A percentile compares a stretch with the other conserved stretches of the same genome.
These are phyloP conservation scores for Periparus ater DNA, from an alignment of 2,797 vertebrate genomes.

Conservation along the genomic window DNA sequence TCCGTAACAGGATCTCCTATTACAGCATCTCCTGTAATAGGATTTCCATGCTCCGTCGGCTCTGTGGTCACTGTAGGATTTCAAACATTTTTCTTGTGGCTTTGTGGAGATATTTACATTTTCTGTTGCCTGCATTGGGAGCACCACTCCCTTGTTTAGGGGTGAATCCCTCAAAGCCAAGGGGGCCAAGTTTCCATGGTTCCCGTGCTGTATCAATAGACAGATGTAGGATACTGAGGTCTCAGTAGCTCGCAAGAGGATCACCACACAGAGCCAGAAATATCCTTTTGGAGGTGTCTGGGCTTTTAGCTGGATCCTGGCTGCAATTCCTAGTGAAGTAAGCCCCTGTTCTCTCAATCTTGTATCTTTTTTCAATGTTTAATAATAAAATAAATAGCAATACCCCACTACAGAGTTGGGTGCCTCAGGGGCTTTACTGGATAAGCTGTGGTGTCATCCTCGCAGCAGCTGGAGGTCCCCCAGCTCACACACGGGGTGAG, in stretches of 20 bases:
- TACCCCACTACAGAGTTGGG: neutral
- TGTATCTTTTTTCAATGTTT: neutral
- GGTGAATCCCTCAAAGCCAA: neutral
- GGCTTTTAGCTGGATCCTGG: neutral
- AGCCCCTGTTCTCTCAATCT: neutral
- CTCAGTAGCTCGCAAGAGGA: neutral
- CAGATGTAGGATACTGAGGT: neutral
- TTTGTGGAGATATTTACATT: neutral
- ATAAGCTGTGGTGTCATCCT: neutral
- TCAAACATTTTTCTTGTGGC: neutral
- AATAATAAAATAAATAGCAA: neutral
- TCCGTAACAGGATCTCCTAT: neutral
- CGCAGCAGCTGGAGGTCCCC: rapidly evolving
- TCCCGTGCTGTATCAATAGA: neutral
- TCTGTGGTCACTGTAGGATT: neutral
- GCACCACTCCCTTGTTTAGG: neutral
- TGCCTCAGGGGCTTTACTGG: neutral
- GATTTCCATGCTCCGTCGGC: neutral
- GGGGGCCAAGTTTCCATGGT: too few relatives aligned
- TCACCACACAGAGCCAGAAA: neutral
- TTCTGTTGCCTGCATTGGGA: neutral
- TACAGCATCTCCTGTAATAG: neutral
- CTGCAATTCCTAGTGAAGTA: neutral
- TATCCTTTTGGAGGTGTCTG: neutral
- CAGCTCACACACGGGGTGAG: rapidly evolving